Conservation (phyloP, 1,140 invertebrate species). For the Penaeus vannamei region DNA sequence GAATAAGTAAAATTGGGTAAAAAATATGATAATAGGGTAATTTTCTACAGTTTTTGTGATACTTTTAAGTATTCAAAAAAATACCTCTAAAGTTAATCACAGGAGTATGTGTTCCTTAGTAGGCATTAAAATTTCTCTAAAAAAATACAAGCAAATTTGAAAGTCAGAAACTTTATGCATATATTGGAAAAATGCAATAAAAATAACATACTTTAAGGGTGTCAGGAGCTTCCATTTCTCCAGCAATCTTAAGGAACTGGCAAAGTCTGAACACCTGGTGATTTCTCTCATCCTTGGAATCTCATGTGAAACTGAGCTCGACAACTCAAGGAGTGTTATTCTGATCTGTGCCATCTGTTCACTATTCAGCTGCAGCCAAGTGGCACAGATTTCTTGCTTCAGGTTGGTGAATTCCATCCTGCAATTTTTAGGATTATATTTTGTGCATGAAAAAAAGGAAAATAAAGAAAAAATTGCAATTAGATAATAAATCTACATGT, state of each 20-base stretch:
- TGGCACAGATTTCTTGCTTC: conserved; percentile 56
- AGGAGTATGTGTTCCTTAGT: too few relatives aligned
- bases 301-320: conserved; percentile 21
- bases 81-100: too few relatives aligned
- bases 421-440: not conserved
- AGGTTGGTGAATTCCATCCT: conserved; percentile 49
- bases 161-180: too few relatives aligned
- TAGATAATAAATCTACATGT: too few relatives aligned
- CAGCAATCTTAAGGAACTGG: conserved; percentile 32
- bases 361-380: conserved; percentile 41
- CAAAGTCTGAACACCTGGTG: conserved; percentile 28
- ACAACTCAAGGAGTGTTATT: conserved; percentile 42
- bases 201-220: conserved; percentile 45
- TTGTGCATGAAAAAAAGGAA: too few relatives aligned
- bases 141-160: too few relatives aligned
- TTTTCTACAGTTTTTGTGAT: too few relatives aligned
- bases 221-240: conserved; percentile 59
- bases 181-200: not conserved
- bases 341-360: conserved; percentile 56
- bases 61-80: too few relatives aligned
- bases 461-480: too few relatives aligned
- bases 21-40: too few relatives aligned
- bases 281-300: conserved; percentile 55
- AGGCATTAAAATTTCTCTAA: too few relatives aligned
- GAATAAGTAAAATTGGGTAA: too few relatives aligned